Evolutionary conservation across 2,888 invertebrate genomes (phyloP).

Genomic region (Drosophila paracracens): DNA sequence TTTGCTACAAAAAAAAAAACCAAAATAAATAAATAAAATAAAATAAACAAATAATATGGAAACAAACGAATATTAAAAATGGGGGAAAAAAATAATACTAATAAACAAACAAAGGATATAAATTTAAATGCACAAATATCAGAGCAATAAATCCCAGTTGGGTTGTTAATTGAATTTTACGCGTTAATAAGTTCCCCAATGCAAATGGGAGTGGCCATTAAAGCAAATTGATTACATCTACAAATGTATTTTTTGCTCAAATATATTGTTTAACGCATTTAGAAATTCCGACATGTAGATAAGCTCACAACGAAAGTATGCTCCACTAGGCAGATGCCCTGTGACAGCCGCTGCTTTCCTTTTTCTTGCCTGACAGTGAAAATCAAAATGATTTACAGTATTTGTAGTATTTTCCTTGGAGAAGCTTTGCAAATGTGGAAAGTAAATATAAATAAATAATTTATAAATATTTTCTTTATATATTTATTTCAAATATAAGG

Average conservation of each 20-base stretch:
- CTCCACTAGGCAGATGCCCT: background rate
- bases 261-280: background rate
- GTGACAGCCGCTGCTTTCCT: background rate
- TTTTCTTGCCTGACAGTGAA: background rate
- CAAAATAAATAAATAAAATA: constrained; percentile 22
- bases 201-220: constrained; percentile 35
- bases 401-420: background rate
- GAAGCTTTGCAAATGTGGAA: background rate
- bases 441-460: background rate
- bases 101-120: constrained; percentile 6
- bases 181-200: constrained; percentile 60
- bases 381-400: background rate
- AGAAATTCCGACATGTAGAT: background rate
- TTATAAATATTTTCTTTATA: no score
- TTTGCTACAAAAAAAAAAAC: constrained; percentile 29
- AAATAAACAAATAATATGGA: constrained; percentile 5
- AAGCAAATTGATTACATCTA: constrained; percentile 37
- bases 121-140: constrained; percentile 23
- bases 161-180: constrained; percentile 70
- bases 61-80: constrained; percentile 32
- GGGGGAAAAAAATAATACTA: constrained; percentile 17
- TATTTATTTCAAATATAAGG: background rate
- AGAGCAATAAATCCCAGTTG: constrained; percentile 38
- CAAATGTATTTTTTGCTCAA: background rate
- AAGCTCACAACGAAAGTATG: background rate